phyloP scores from a whole-genome alignment of 2,113 vertebrate species.

The Lasiurus borealis region DNA sequence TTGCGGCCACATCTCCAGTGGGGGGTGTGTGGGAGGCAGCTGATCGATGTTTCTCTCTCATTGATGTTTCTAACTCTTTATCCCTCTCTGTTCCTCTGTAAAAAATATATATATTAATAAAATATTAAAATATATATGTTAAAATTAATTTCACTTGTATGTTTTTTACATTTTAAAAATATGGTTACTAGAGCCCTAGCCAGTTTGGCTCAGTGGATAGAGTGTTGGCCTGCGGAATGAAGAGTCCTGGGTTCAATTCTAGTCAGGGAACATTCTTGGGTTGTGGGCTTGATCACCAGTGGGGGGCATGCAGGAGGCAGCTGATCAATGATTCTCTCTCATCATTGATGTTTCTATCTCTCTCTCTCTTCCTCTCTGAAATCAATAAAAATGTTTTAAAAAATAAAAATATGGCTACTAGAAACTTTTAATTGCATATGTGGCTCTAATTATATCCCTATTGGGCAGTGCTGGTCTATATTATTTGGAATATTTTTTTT shows the following conservation, averaged over 20 bases:
- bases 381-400: not conserved
- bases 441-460: conserved; percentile 39
- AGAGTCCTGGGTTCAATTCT: not conserved
- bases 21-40: no score
- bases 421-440: not conserved
- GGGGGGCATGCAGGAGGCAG: not conserved
- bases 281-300: not conserved
- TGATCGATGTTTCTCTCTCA: no score
- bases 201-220: no score
- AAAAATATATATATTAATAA: no score
- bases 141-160: conserved; percentile 39
- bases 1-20: no score
- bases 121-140: not conserved
- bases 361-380: not conserved
- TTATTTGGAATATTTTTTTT: not conserved
- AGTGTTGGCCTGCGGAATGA: not conserved
- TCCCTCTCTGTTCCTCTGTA: no score
- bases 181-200: not conserved
- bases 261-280: not conserved
- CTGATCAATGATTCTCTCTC: not conserved
- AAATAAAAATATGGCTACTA: not conserved
- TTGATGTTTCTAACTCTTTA: no score
- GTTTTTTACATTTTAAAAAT: conserved; percentile 28
- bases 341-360: not conserved
- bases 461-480: not conserved